A percentile compares a stretch with the other conserved stretches of the same genome.
phyloP scores from a whole-genome alignment of 2,797 vertebrate genomes.

The Myiotriccus ornatus region DNA sequence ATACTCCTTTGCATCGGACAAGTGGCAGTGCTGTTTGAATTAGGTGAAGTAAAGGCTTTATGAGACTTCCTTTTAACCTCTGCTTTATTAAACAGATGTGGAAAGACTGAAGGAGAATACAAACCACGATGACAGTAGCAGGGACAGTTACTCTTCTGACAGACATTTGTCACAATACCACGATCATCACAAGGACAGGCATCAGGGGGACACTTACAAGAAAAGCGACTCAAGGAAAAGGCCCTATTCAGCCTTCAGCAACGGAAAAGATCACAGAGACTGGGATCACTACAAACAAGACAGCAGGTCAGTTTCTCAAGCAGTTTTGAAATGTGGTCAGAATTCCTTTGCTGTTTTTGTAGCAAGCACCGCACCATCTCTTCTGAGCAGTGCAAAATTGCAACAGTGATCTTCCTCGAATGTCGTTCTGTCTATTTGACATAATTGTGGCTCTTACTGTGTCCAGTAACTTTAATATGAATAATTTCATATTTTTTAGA shows the following conservation, averaged over 20 bases:
- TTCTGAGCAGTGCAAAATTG: background rate
- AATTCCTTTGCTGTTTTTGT: background rate
- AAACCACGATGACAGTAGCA: conserved; percentile 95
- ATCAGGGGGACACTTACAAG: conserved; percentile 84
- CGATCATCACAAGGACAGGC: conserved; percentile 87
- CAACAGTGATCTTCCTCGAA: background rate
- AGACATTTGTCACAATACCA: conserved; percentile 85
- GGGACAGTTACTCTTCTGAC: conserved; percentile 95
- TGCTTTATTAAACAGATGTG: conserved; percentile 80
- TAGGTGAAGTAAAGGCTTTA: background rate
- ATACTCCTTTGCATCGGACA: background rate
- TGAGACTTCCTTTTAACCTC: background rate
- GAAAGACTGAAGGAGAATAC: conserved; percentile 90
- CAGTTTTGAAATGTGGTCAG: background rate
- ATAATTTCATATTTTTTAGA: conserved; percentile 54
- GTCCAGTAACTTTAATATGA: conserved; percentile 13
- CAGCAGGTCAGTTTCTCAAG: conserved; percentile 75
- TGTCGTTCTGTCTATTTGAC: background rate
- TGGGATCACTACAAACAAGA: conserved; percentile 84
- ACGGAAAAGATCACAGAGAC: conserved; percentile 94
- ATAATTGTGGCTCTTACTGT: background rate
- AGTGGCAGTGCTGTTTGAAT: background rate
- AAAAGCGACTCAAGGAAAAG: conserved; percentile 88
- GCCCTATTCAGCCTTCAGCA: conserved; percentile 91
- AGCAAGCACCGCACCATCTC: background rate